phyloP scores from a whole-genome alignment of 2,888 invertebrate genomes.

The Pandemis cinnamomeana region DNA sequence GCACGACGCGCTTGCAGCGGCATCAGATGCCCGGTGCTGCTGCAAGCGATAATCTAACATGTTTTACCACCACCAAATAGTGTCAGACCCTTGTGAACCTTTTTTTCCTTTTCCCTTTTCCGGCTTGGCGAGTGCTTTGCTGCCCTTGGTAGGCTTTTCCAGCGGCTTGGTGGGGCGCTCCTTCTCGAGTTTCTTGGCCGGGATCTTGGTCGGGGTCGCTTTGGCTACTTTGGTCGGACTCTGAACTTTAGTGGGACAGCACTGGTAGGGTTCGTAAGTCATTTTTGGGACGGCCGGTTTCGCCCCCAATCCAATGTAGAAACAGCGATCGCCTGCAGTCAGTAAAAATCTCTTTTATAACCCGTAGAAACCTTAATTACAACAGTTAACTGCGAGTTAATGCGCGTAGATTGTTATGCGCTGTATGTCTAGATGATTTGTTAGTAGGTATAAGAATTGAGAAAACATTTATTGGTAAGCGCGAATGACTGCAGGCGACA shows the following conservation, averaged over 20 bases:
- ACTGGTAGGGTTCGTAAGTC: constrained; percentile 95
- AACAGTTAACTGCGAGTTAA: constrained; percentile 79
- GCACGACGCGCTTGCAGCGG: constrained; percentile 68
- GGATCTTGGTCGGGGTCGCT: constrained; percentile 87
- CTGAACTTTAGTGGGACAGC: constrained; percentile 94
- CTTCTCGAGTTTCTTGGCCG: constrained; percentile 80
- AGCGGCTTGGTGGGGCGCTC: constrained; percentile 65
- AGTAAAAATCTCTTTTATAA: constrained; percentile 93
- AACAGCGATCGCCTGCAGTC: constrained; percentile 98
- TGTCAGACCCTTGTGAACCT: constrained; percentile 94
- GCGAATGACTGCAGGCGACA: constrained; percentile 88
- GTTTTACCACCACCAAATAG: constrained; percentile 92
- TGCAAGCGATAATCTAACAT: constrained; percentile 63
- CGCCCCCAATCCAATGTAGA: constrained; percentile 97
- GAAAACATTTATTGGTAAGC: constrained; percentile 82
- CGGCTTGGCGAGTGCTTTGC: constrained; percentile 82
- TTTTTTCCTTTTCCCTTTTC: constrained; percentile 88
- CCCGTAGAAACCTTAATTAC: constrained; percentile 72
- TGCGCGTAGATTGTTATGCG: constrained; percentile 78
- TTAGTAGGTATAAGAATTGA: constrained; percentile 80
- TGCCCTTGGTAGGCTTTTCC: constrained; percentile 73
- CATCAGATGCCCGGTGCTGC: constrained; percentile 60
- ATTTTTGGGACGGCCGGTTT: constrained; percentile 90
- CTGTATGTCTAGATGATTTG: constrained; percentile 78
- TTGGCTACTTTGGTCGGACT: constrained; percentile 92